Evolutionary conservation across 2,888 invertebrate genomes (phyloP), one percentile per base, ranked within the genome.

Genomic region (Aporophyla lueneburgensis): DNA sequence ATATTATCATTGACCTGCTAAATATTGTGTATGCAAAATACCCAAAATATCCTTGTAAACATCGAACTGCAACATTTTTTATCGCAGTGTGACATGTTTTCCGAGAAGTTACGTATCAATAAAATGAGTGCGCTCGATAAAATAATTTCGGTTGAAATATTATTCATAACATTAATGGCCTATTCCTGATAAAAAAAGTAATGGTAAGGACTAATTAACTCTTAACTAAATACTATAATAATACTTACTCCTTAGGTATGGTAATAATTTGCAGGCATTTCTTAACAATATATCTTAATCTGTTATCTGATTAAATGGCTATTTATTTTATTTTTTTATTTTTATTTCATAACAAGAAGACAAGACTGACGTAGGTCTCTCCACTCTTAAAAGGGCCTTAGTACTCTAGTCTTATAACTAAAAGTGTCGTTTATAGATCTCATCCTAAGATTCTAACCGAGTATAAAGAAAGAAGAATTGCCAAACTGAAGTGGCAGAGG

Each of bases 61-160:
- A 16, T 2, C 2, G 21, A 19, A 56, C n/a, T 61, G 9, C 43
- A 58, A 24, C 24, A 5, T 24, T 24, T n/a, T 71, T 79, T 61
- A 79, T 76, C 80, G 24, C 14, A n/a, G 2, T n/a, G 12, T 43
- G 5, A 12, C 16, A n/a, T 46, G 16, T 49, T 74, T 76, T 71
- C 72, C 19, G 19, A 24, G 59, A 59, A 76, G 5, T 53, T 33
- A 21, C 40, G 33, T 53, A 53, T 76, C n/a, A 43, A 53, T 24
- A 21, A 79, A 61, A 62, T 72, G 49, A 19, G 72, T 56, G 14
- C 19, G 21, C 4, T 27, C 27, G 62, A 71, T 79, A 79, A 53
- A 27, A 46, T 4, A 33, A 46, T 71, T 78, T 78, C 16, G 7
- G 21, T 40, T 43, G 51, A 27, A 68, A 46, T 0, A 53, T 78